Evolutionary conservation across 1,140 invertebrate genomes (phyloP).

Genomic region (Drosophila malerkotliana): DNA sequence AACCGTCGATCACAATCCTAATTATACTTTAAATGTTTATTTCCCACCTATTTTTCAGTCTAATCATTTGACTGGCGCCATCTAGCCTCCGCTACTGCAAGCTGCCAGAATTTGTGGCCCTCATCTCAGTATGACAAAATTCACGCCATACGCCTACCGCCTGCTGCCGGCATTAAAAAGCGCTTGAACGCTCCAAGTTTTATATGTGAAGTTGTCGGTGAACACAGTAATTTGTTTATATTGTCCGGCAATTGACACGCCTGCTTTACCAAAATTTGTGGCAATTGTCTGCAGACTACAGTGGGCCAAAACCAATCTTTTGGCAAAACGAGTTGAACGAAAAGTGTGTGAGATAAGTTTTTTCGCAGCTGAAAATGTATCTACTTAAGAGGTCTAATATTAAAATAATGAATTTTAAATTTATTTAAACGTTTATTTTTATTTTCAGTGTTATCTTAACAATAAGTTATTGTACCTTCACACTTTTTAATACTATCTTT

Average conservation of each 20-base stretch:
- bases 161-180: conserved; percentile 11
- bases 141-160: conserved; percentile 2
- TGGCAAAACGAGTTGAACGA: conserved; percentile 5
- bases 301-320: conserved; percentile 48
- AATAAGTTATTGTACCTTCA: too few species aligned
- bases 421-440: too few species aligned
- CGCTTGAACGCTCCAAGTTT: not conserved
- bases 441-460: too few species aligned
- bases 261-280: conserved; percentile 71
- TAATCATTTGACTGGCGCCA: conserved; percentile 18
- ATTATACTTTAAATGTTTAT: conserved; percentile 46
- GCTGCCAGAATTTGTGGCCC: conserved; percentile 10
- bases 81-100: conserved; percentile 22
- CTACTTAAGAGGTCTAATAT: too few species aligned
- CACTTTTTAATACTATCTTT: too few species aligned
- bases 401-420: too few species aligned
- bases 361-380: too few species aligned
- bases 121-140: conserved; percentile 17
- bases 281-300: conserved; percentile 65
- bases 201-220: conserved; percentile 20
- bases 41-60: conserved; percentile 4
- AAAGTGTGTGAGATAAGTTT: not conserved
- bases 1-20: conserved; percentile 37
- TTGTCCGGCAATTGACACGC: conserved; percentile 77
- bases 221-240: conserved; percentile 69